These are phyloP conservation scores for Accipiter virgatus DNA, from an alignment of 2,113 vertebrate genomes.

Conservation along the genomic window DNA sequence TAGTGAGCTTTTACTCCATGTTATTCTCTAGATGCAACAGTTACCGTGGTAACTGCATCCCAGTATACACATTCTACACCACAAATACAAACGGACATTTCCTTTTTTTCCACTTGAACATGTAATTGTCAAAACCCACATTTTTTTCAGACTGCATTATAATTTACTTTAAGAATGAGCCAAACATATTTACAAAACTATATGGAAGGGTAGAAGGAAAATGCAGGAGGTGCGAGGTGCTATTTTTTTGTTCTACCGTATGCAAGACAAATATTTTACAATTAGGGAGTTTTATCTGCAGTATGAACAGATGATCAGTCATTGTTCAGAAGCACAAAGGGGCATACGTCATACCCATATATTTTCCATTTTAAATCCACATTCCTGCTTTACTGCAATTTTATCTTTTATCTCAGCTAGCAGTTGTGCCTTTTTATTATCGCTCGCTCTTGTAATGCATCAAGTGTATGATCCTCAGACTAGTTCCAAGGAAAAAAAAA, in stretches of 20 bases:
- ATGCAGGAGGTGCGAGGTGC: background rate
- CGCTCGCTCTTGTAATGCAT: background rate
- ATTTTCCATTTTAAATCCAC: conserved; percentile 32
- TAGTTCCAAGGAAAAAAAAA: conserved; percentile 9
- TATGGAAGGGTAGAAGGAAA: background rate
- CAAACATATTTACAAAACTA: background rate
- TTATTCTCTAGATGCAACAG: conserved; percentile 55
- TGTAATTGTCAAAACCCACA: conserved; percentile 16
- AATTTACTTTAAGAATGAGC: background rate
- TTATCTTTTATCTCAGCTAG: conserved; percentile 38
- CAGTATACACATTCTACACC: conserved; percentile 48
- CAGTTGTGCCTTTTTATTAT: conserved; percentile 28
- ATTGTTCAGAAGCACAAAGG: conserved; percentile 35
- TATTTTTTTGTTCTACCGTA: background rate
- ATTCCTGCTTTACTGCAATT: conserved; percentile 20
- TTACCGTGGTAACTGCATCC: conserved; percentile 65
- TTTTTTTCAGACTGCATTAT: background rate
- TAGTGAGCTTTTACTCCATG: conserved; percentile 45
- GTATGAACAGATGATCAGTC: conserved; percentile 51
- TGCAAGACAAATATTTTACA: conserved; percentile 47
- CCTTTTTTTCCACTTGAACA: background rate
- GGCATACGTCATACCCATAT: background rate
- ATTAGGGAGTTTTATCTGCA: conserved; percentile 51
- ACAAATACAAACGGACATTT: conserved; percentile 27
- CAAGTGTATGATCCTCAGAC: conserved; percentile 26